Percentiles rank a stretch among this genome's conserved stretches.
Evolutionary conservation across 2,888 invertebrate genomes (phyloP).

Genomic region (Synergus gifuensis): DNA sequence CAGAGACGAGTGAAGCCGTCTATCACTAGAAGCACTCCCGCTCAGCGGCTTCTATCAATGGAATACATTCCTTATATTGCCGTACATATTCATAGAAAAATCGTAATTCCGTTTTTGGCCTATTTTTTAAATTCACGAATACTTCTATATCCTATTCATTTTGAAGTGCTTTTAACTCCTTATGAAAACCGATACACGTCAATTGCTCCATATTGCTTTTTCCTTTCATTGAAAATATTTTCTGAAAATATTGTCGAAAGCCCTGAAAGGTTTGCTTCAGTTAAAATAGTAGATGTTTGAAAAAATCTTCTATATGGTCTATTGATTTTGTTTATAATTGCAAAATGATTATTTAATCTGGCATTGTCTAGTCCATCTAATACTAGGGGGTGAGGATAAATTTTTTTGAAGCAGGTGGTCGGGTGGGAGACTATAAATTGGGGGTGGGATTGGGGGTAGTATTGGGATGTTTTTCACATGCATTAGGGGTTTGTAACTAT

Average conservation of each 20-base stretch:
- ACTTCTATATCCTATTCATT: neutral
- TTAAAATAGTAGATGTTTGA: neutral
- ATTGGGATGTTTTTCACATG: too few species aligned
- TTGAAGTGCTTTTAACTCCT: neutral
- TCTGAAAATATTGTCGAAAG: neutral
- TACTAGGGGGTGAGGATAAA: too few species aligned
- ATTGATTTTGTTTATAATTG: too few species aligned
- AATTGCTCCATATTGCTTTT: neutral
- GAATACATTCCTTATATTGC: conserved; percentile 28
- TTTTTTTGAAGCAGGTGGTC: too few species aligned
- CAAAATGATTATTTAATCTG: too few species aligned
- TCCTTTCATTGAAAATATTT: neutral
- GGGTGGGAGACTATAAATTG: too few species aligned
- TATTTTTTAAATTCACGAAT: neutral
- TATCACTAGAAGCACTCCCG: conserved; percentile 63
- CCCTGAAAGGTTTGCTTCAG: neutral
- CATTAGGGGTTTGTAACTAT: too few species aligned
- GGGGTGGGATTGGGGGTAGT: too few species aligned
- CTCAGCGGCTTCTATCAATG: conserved; percentile 18
- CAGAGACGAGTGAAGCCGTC: conserved; percentile 57
- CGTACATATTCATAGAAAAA: neutral
- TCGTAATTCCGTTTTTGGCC: conserved; percentile 1
- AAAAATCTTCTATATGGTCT: neutral
- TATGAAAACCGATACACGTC: neutral
- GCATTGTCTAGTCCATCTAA: too few species aligned